These are phyloP conservation scores for Episyrphus balteatus DNA, from an alignment of 1,140 invertebrate species.

Conservation along the genomic window DNA sequence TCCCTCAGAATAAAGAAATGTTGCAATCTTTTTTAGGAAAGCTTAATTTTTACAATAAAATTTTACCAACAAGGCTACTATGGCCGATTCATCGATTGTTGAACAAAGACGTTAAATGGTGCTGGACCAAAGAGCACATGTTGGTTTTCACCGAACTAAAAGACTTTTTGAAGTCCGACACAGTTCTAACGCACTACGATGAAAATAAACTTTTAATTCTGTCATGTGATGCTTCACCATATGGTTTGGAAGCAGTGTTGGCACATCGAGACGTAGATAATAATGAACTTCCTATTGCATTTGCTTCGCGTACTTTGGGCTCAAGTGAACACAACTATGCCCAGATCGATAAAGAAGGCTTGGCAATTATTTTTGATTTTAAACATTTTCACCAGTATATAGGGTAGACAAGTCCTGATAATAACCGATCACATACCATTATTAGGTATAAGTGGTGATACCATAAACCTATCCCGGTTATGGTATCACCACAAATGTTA, in stretches of 20 bases:
- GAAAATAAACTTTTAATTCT: conserved; percentile 14
- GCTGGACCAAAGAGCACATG: no score
- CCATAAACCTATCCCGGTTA: conserved; percentile 24
- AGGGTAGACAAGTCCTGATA: conserved; percentile 15
- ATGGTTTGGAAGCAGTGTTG: conserved; percentile 22
- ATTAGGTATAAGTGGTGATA: conserved; percentile 28
- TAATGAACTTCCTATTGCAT: no score
- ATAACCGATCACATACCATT: conserved; percentile 40
- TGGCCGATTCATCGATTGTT: no score
- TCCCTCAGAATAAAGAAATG: no score
- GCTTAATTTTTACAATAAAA: no score
- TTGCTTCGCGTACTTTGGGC: conserved; percentile 19
- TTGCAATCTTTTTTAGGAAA: no score
- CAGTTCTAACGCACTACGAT: no score
- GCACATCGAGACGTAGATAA: conserved; percentile 20
- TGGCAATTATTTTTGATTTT: conserved; percentile 30
- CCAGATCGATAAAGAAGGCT: conserved; percentile 38
- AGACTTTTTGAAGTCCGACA: no score
- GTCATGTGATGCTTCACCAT: conserved; percentile 22
- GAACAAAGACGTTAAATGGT: no score
- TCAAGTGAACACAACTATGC: conserved; percentile 30
- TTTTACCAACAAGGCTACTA: no score
- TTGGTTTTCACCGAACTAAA: no score
- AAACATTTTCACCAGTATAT: conserved; percentile 33
- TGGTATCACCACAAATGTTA: conserved; percentile 14